Percentiles rank a stretch among this genome's conserved stretches.
Conservation (phyloP, 2,113 vertebrate genomes). For the Holacanthus passer region DNA sequence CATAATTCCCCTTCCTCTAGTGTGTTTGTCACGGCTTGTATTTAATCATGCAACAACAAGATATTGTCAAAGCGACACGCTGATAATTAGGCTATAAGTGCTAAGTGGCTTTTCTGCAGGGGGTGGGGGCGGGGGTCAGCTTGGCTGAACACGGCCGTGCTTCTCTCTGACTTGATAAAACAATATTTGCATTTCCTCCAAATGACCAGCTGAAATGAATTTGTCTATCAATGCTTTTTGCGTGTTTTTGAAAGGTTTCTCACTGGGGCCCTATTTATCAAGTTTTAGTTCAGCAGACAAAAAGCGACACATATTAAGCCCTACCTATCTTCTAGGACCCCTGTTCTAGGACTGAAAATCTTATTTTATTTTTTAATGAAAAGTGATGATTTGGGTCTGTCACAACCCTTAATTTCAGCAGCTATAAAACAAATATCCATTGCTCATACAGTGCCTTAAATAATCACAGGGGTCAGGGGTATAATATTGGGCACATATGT, state of each 20-base stretch:
- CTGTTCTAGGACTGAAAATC: too few species aligned
- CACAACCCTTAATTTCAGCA: too few species aligned
- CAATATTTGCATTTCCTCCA: conserved; percentile 17
- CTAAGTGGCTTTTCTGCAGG: conserved; percentile 27
- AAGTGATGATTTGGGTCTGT: too few species aligned
- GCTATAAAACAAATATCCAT: too few species aligned
- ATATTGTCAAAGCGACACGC: conserved; percentile 11
- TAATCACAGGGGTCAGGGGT: too few species aligned
- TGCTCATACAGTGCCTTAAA: too few species aligned
- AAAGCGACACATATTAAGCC: too few species aligned
- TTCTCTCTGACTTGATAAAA: conserved; percentile 7
- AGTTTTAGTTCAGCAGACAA: too few species aligned
- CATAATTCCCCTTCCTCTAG: not conserved
- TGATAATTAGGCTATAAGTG: conserved; percentile 24
- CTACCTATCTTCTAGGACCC: too few species aligned
- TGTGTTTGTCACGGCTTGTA: not conserved
- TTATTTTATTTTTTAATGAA: too few species aligned
- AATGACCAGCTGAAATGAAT: not conserved
- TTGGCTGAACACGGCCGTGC: not conserved
- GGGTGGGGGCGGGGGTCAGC: conserved; percentile 1
- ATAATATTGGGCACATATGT: too few species aligned
- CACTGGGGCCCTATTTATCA: not conserved
- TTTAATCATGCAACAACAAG: conserved; percentile 30
- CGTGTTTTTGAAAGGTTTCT: not conserved
- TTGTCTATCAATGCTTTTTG: not conserved